Percentiles rank a stretch among this genome's conserved stretches.
These are phyloP conservation scores for Amazonetta brasiliensis DNA, from an alignment of 2,797 vertebrate genomes.

Conservation along the genomic window DNA sequence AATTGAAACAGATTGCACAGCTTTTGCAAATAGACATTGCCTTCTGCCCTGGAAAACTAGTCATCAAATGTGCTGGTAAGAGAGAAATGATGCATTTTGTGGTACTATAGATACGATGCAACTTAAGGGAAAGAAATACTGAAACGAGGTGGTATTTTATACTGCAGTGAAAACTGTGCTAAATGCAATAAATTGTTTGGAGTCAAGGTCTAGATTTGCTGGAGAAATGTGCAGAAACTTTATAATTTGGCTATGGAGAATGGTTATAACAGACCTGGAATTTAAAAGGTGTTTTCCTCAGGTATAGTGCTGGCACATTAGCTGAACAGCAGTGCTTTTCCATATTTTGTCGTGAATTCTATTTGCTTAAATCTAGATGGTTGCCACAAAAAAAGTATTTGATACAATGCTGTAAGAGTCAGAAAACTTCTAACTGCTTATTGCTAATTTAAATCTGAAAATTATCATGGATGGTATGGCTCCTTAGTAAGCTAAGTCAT, in stretches of 20 bases:
- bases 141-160: neutral
- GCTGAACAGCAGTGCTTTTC: neutral
- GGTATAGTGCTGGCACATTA: neutral
- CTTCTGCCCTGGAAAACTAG: neutral
- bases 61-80: neutral
- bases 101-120: neutral
- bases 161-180: neutral
- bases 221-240: neutral
- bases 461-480: neutral
- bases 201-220: neutral
- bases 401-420: neutral
- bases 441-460: neutral
- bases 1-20: neutral
- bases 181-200: neutral
- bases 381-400: neutral
- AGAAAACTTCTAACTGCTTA: neutral
- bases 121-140: neutral
- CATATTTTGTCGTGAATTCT: neutral
- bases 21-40: fast-evolving
- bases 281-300: neutral
- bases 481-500: neutral
- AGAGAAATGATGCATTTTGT: neutral
- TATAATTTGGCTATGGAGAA: neutral
- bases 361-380: neutral
- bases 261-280: neutral